Percentiles rank a stretch among this genome's conserved stretches.
Conservation (phyloP, 2,888 invertebrate species). For the Diaphora mendica region DNA sequence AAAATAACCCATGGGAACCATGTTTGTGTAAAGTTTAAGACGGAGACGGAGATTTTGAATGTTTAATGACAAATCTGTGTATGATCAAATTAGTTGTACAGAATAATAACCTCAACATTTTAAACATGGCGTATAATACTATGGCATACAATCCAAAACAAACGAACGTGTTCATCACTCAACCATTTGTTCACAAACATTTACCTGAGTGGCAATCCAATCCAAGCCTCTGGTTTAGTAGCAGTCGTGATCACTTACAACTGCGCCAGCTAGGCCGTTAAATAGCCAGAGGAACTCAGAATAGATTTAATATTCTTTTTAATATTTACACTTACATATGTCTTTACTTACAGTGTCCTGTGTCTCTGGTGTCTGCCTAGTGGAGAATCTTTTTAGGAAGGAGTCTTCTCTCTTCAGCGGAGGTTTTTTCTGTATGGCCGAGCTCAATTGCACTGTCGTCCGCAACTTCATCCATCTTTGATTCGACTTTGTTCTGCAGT, state of each 20-base stretch:
- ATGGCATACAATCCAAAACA: background rate
- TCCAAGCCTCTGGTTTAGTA: too few species aligned
- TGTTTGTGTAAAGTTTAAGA: too few species aligned
- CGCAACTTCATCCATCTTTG: conserved; percentile 98
- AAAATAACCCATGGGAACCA: too few species aligned
- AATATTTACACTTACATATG: background rate
- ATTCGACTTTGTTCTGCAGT: conserved; percentile 94
- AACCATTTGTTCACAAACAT: too few species aligned
- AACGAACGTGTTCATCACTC: background rate
- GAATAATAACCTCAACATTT: too few species aligned
- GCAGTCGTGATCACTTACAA: too few species aligned
- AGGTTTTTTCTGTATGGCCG: conserved; percentile 95
- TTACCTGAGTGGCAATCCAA: too few species aligned
- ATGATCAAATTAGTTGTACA: too few species aligned
- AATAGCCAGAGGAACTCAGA: background rate
- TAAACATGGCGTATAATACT: too few species aligned
- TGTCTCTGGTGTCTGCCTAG: conserved; percentile 95
- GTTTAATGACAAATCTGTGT: too few species aligned
- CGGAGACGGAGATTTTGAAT: too few species aligned
- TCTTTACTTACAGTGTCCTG: conserved; percentile 89
- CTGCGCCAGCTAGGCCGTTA: too few species aligned
- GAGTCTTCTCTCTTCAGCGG: conserved; percentile 96
- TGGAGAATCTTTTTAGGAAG: conserved; percentile 97
- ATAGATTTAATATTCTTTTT: background rate
- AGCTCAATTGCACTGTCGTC: conserved; percentile 96